Conservation (phyloP, 1,140 invertebrate genomes). For the Gerris buenoi region DNA sequence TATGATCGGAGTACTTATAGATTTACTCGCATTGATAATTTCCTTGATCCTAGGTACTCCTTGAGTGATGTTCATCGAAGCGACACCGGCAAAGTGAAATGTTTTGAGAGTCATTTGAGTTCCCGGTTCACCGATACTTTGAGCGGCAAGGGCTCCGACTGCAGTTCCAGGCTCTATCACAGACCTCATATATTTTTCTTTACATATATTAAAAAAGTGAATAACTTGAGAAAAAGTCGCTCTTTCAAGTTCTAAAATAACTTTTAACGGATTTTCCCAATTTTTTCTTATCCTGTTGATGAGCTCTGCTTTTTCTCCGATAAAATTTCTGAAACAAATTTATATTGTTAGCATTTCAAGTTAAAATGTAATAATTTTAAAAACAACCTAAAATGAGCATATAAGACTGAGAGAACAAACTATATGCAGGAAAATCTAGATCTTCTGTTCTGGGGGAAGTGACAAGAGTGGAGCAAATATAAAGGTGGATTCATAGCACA, state of each 20-base stretch:
- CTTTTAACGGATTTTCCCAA: slow-evolving; percentile 28
- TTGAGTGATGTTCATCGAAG: slow-evolving; percentile 99
- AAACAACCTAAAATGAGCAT: slow-evolving; percentile 17
- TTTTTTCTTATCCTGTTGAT: slow-evolving; percentile 36
- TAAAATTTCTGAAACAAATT: slow-evolving; percentile 37
- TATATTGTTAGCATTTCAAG: no score
- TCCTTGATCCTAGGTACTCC: slow-evolving; percentile 91
- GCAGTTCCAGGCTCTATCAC: slow-evolving; percentile 88
- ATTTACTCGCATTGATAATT: slow-evolving; percentile 92
- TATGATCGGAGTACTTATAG: slow-evolving; percentile 94
- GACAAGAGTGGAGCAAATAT: no score
- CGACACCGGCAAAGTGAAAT: slow-evolving; percentile 99
- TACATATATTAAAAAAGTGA: slow-evolving; percentile 68
- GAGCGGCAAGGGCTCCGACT: slow-evolving; percentile 91
- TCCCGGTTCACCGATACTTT: slow-evolving; percentile 98
- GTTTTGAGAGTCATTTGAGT: slow-evolving; percentile 99
- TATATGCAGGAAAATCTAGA: no score
- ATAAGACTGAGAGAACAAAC: slow-evolving; percentile 4
- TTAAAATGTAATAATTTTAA: no score
- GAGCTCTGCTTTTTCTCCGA: slow-evolving; percentile 38
- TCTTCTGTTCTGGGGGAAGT: no score
- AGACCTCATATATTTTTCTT: slow-evolving; percentile 71
- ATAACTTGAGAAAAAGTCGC: slow-evolving; percentile 67
- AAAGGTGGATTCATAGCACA: no score
- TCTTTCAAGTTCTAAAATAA: slow-evolving; percentile 51